Evolutionary conservation across 2,113 vertebrate genomes (phyloP).

Genomic region (Rhizomys pruinosus): DNA sequence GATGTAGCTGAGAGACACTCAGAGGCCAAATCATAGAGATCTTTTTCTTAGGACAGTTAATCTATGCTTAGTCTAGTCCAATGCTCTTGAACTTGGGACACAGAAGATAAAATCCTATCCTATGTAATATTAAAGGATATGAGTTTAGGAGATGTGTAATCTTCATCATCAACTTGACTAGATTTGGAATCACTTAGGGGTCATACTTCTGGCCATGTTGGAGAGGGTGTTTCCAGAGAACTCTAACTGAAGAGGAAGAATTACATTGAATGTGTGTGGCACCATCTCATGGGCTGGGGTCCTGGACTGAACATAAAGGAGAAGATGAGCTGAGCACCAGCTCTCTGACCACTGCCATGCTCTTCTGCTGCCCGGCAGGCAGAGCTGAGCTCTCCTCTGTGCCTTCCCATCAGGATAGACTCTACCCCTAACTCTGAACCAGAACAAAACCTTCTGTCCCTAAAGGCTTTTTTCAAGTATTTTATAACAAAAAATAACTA

Average conservation of each 20-base stretch:
- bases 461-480: not conserved
- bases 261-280: not conserved
- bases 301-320: not conserved
- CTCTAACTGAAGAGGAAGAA: not conserved
- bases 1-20: not conserved
- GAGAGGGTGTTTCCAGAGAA: not conserved
- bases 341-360: no score
- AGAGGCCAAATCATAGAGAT: not conserved
- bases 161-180: not conserved
- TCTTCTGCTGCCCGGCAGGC: not conserved
- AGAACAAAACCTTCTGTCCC: not conserved
- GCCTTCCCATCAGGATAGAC: not conserved
- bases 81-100: not conserved
- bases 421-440: not conserved
- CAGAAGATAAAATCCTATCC: not conserved
- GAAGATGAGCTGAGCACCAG: not conserved
- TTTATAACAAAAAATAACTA: not conserved
- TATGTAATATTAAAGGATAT: not conserved
- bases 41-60: constrained; percentile 9
- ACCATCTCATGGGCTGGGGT: not conserved
- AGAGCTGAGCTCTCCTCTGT: not conserved
- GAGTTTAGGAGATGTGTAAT: not conserved
- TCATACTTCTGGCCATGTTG: not conserved
- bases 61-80: not conserved
- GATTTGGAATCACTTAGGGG: not conserved